Conservation (phyloP, 1,140 invertebrate genomes). For the Parasteatoda tepidariorum region DNA sequence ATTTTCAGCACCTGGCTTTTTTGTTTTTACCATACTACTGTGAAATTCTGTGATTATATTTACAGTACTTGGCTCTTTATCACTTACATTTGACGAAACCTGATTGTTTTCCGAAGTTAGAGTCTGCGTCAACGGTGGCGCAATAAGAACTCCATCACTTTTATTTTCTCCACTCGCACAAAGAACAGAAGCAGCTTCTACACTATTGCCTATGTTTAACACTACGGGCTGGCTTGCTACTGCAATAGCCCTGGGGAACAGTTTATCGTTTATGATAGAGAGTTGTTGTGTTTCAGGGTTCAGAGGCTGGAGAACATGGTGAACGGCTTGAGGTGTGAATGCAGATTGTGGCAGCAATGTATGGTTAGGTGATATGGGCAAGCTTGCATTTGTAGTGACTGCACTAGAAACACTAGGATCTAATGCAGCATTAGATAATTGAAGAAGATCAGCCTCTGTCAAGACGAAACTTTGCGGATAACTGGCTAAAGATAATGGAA, state of each 20-base stretch:
- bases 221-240: constrained; percentile 39
- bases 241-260: constrained; percentile 25
- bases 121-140: neutral
- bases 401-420: constrained; percentile 3
- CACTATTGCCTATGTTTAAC: constrained; percentile 35
- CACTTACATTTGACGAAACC: constrained; percentile 18
- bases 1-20: constrained; percentile 15
- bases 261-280: constrained; percentile 52
- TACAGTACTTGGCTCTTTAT: constrained; percentile 52
- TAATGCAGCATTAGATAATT: constrained; percentile 25
- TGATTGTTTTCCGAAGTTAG: constrained; percentile 26
- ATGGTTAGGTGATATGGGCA: constrained; percentile 1
- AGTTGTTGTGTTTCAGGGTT: constrained; percentile 33
- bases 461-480: constrained; percentile 36
- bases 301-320: constrained; percentile 36
- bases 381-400: constrained; percentile 2
- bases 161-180: constrained; percentile 10
- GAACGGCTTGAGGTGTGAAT: constrained; percentile 4
- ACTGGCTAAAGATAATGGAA: constrained; percentile 30
- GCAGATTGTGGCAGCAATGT: neutral
- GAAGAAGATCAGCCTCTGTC: constrained; percentile 44
- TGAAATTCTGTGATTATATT: constrained; percentile 57
- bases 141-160: neutral
- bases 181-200: constrained; percentile 11
- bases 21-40: constrained; percentile 51